Percentiles rank a stretch among this genome's conserved stretches.
phyloP scores from a whole-genome alignment of 2,888 invertebrate species.

The Macrostomum cliftonense region DNA sequence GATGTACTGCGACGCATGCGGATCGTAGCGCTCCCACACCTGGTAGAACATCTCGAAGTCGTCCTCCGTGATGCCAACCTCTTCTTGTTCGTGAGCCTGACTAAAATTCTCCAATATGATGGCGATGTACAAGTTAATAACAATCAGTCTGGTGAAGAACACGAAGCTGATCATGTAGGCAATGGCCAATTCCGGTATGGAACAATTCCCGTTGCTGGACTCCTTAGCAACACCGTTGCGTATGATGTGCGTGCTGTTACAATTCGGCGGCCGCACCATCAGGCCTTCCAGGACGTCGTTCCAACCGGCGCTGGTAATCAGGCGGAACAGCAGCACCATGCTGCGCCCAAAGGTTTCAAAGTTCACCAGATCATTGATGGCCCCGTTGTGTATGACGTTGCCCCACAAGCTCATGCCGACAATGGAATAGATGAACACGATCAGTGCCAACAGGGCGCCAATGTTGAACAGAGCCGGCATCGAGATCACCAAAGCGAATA shows the following conservation, averaged over 20 bases:
- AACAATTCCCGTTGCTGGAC: slow-evolving; percentile 53
- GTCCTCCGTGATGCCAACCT: slow-evolving; percentile 81
- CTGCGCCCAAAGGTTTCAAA: slow-evolving; percentile 84
- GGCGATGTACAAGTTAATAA: slow-evolving; percentile 94
- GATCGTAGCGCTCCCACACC: slow-evolving; percentile 89
- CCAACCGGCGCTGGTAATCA: slow-evolving; percentile 90
- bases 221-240: background rate
- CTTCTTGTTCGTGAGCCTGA: slow-evolving; percentile 87
- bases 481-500: slow-evolving; percentile 81
- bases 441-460: slow-evolving; percentile 70
- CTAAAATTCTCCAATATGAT: slow-evolving; percentile 90
- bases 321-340: slow-evolving; percentile 57
- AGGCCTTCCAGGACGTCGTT: slow-evolving; percentile 80
- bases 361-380: slow-evolving; percentile 77
- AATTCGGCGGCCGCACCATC: slow-evolving; percentile 71
- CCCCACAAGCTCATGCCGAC: slow-evolving; percentile 88
- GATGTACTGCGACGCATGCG: slow-evolving; percentile 85
- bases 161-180: slow-evolving; percentile 84
- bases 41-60: slow-evolving; percentile 94
- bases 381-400: slow-evolving; percentile 68
- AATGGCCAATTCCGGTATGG: slow-evolving; percentile 67
- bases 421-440: slow-evolving; percentile 87
- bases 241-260: slow-evolving; percentile 29
- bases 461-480: slow-evolving; percentile 86
- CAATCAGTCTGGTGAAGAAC: slow-evolving; percentile 85